Evolutionary conservation across 2,797 vertebrate species (phyloP), one percentile per base, ranked within the genome.

Genomic region (Bovichtus variegatus): DNA sequence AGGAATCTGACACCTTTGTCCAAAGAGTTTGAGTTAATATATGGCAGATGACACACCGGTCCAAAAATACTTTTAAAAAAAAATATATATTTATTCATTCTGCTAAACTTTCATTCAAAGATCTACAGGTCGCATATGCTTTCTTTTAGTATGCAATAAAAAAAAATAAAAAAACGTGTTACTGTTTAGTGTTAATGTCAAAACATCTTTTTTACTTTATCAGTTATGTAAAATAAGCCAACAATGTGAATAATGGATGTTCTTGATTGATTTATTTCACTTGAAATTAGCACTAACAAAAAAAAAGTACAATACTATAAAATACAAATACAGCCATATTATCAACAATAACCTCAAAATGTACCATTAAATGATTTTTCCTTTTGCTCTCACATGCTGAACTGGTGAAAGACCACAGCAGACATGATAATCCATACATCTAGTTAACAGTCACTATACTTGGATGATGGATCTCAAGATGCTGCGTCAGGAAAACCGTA

Each of bases 381-480:
- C 31, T 29, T 41, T 10, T 9, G 21, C 6, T n/a, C n/a, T n/a
- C 21, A 13, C 9, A 40, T 60, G 11, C 21, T 50, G n/a, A 65
- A 54, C 40, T 44, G 36, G 16, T 53, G 4, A 11, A 21, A 15
- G 34, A 59, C 16, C 50, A 41, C n/a, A 54, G n/a, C 25, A 6
- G n/a, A n/a, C n/a, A n/a, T n/a, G n/a, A n/a, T n/a, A n/a, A 64
- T 68, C 10, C 5, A 21, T 60, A 58, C 6, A 34, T 50, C 19
- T 40, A 19, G 29, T 36, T 12, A 2, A n/a, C n/a, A n/a, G n/a
- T n/a, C n/a, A n/a, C n/a, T n/a, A n/a, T n/a, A 21, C 6, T 66
- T 38, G 47, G n/a, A 40, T 7, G 5, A 74, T 40, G 9, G 6
- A 46, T 43, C 18, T n/a, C 64, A 49, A 73, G 72, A 44, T 23